phyloP scores from a whole-genome alignment of 2,797 vertebrate genomes.

The Xenops minutus region DNA sequence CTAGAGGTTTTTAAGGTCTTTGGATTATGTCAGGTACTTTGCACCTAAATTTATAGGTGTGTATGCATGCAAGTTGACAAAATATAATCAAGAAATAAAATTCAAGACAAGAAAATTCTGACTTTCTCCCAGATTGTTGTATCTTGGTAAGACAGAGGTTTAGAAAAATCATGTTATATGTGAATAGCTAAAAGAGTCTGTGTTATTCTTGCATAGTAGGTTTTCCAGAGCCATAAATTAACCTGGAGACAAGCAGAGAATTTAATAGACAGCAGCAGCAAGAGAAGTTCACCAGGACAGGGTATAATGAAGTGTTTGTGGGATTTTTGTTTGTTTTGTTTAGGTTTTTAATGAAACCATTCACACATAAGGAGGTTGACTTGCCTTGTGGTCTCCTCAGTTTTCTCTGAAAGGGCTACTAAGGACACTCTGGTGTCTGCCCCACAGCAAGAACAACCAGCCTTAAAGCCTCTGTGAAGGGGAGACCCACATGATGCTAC shows the following conservation, averaged over 20 bases:
- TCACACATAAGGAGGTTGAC: not conserved
- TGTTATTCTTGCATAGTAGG: not conserved
- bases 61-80: not conserved
- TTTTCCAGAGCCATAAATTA: not conserved
- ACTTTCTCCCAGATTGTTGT: not conserved
- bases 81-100: not conserved
- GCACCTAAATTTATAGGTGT: not conserved
- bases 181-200: not conserved
- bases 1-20: not conserved
- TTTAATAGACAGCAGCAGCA: not conserved
- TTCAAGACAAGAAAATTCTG: not conserved
- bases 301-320: not conserved
- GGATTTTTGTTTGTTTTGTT: fast-evolving
- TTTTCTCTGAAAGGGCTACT: not conserved
- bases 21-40: not conserved
- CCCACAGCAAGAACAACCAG: not conserved
- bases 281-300: not conserved
- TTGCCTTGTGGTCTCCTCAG: not conserved
- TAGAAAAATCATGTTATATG: not conserved
- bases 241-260: not conserved
- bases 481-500: not conserved
- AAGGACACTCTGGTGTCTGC: not conserved
- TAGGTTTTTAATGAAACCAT: not conserved
- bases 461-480: not conserved
- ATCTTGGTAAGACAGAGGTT: not conserved